Percentiles rank a stretch among this genome's conserved stretches.
phyloP scores from a whole-genome alignment of 2,113 vertebrate species.

The Chroicocephalus ridibundus region DNA sequence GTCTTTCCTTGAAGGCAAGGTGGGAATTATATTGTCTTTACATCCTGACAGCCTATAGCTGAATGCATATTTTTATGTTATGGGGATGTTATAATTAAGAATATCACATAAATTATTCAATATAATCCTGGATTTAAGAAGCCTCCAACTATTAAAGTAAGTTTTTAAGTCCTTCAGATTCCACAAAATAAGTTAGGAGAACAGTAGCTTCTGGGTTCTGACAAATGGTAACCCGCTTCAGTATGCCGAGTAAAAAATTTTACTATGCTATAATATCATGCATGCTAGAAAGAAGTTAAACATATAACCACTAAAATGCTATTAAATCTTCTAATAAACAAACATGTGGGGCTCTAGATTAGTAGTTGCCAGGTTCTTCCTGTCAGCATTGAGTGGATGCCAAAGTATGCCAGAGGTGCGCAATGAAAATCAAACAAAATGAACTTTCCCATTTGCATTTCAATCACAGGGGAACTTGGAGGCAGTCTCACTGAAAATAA shows the following conservation, averaged over 20 bases:
- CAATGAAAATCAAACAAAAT: background rate
- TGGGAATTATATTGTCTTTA: background rate
- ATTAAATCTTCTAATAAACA: background rate
- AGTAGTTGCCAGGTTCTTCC: background rate
- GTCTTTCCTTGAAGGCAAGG: background rate
- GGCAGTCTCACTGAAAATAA: background rate
- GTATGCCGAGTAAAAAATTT: background rate
- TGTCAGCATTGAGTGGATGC: background rate
- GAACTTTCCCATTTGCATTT: constrained; percentile 9
- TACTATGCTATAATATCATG: background rate
- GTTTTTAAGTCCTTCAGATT: background rate
- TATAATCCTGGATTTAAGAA: background rate
- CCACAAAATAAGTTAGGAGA: background rate
- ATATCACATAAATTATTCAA: background rate
- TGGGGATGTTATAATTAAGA: background rate
- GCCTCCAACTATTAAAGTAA: background rate
- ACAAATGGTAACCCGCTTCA: background rate
- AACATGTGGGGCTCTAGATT: background rate
- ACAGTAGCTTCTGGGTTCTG: background rate
- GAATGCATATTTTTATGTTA: background rate
- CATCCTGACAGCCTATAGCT: background rate
- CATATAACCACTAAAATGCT: background rate
- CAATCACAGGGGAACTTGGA: background rate
- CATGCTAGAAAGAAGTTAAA: background rate
- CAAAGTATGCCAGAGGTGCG: background rate